Base-by-base conservation (phyloP, 2,797 vertebrate species). In the Sebastiscus albofasciatus region DNA sequence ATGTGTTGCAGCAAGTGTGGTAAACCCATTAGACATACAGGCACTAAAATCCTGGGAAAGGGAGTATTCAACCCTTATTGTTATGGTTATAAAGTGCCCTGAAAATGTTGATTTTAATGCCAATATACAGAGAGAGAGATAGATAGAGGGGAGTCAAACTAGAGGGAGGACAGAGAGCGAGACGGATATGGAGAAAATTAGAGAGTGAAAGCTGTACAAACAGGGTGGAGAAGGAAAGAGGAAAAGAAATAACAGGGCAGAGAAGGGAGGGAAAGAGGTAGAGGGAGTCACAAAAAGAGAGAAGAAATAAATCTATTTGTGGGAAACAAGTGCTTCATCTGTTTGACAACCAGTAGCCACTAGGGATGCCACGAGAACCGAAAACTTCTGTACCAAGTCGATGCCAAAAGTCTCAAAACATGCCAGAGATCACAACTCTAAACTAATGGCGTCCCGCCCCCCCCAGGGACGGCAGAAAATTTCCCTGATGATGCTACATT, bases 161-260 rank as follows among this genome's bases (percentile, higher is more conserved):
- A 20, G 2, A 62, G n/a, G n/a, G 66, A 58, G 34, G 60, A 55
- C 2, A 61, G 67, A 60, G 66, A 3, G 71, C 0, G 16, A 34
- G 36, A 59, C 27, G 39, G 75, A 70, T 42, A 59, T 31, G 61
- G 70, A 69, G 84, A 55, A 84, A 93, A 91, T 91, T 77, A 86
- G 64, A 89, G 90, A 82, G 75, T 33, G 26, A 58, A 77, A 16
- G 72, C 66, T 46, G 62, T 20, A 26, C 13, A 75, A 80, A 64
- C 64, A 87, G 87, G 87, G 86, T 64, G 80, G 79, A 78, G 82
- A 68, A 18, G 64, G 24, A 67, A 26, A 65, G 62, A 72, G 52
- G 46, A 18, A 31, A 24, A 33, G 18, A 89, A 71, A 90, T 87
- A 56, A 83, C 72, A 90, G 84, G 75, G 77, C 39, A 72, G 46